Percentiles rank a stretch among this genome's conserved stretches.
These are phyloP conservation scores for Tyrannus savana DNA, from an alignment of 2,113 vertebrate genomes.

Conservation along the genomic window DNA sequence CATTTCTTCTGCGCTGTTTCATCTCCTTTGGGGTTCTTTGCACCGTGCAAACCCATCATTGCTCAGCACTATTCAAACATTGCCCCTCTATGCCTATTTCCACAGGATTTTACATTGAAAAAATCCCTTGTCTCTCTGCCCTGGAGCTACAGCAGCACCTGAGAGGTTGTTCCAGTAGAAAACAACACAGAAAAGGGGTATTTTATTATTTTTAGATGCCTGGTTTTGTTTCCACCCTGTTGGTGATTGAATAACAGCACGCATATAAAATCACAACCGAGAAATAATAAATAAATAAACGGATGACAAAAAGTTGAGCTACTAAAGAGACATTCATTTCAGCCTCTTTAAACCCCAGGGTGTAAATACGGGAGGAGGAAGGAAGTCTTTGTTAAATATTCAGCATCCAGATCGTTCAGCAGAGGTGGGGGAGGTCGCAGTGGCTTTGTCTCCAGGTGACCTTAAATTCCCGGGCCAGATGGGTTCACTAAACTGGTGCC, in stretches of 20 bases:
- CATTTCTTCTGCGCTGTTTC: background rate
- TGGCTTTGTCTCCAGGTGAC: fast-evolving
- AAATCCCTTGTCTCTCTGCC: background rate
- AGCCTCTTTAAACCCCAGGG: background rate
- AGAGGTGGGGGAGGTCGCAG: background rate
- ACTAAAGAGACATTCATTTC: background rate
- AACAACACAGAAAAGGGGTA: background rate
- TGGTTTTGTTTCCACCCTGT: background rate
- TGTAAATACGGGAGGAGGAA: background rate
- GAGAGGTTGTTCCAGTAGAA: background rate
- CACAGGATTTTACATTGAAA: background rate
- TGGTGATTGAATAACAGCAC: background rate
- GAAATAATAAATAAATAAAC: background rate
- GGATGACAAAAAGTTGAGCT: background rate
- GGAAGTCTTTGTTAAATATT: background rate
- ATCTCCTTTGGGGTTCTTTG: background rate
- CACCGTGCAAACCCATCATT: background rate
- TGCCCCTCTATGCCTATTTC: background rate
- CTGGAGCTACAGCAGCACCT: background rate
- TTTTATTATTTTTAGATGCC: background rate
- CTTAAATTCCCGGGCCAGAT: background rate
- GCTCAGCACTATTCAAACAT: background rate
- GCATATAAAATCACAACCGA: background rate
- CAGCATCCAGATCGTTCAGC: background rate
- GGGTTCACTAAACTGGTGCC: background rate